Base-by-base conservation (phyloP, 2,888 invertebrate species). In the Eremobia ochroleuca region DNA sequence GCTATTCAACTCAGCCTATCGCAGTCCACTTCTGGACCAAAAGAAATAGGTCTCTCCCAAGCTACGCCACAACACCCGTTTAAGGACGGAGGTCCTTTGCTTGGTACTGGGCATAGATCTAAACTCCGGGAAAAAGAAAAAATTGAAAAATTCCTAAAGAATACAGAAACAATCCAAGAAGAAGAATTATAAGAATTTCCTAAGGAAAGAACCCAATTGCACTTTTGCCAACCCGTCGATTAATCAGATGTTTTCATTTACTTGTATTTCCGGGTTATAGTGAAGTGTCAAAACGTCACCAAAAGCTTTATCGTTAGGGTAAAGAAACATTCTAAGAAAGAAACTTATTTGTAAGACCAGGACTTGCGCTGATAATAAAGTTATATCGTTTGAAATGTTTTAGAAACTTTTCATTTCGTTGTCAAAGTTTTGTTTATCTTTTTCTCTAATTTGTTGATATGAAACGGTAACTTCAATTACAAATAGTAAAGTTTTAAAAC, bases 381-480 rank as follows among this genome's bases (percentile, higher is more conserved):
- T 82, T 75, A 74, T 81, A 49, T 64, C 71, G 40, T 67, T 67
- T 67, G 21, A 43, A n/a, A 82, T 69, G 68, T 82, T 79, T 9
- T 25, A 6, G 5, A 37, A 81, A 73, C 62, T 73, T 74, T 85
- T 40, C 68, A 69, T 81, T 73, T 59, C 18, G n/a, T 65, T 69
- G 65, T 66, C 25, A 52, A 67, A 82, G 55, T 76, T 82, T 82
- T 69, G 61, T 74, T 69, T 73, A 61, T 40, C 59, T 21, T 49
- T 40, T 55, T 46, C 4, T 68, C 43, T 81, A 74, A 81, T 81
- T 81, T 82, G 55, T 62, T 77, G 66, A 34, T 68, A 58, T 73
- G 34, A 77, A 76, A 73, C 82, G 70, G 65, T 64, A 72, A 72
- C 61, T 82, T 64, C 72, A 70, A 81, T 81, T 70, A 70, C 61